Conservation (phyloP, 2,888 invertebrate genomes). For the Lasioglossum malachurum region DNA sequence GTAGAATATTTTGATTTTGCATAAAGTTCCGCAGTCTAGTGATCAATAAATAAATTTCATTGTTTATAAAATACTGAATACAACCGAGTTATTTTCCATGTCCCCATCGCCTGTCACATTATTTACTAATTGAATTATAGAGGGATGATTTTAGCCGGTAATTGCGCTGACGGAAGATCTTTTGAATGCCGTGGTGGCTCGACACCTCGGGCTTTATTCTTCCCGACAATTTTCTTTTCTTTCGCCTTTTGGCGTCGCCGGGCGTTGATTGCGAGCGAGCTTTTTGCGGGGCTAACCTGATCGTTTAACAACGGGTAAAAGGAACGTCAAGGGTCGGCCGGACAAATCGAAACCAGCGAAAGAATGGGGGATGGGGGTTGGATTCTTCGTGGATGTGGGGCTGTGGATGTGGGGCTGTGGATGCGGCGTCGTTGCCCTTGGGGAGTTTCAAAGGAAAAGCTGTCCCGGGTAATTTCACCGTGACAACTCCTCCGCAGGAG, state of each 20-base stretch:
- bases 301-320: constrained; percentile 71
- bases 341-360: constrained; percentile 13
- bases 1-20: no score
- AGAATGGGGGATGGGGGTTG: constrained; percentile 10
- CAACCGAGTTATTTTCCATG: no score
- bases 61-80: no score
- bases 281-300: constrained; percentile 74
- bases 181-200: not conserved
- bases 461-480: constrained; percentile 56
- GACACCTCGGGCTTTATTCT: not conserved
- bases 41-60: no score
- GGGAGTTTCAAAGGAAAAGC: constrained; percentile 55
- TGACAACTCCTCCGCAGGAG: constrained; percentile 26
- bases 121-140: not conserved
- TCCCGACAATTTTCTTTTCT: constrained; percentile 24
- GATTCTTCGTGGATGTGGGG: not conserved
- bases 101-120: no score
- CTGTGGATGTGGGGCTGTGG: constrained; percentile 24
- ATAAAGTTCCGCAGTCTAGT: no score
- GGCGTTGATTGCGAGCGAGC: constrained; percentile 76
- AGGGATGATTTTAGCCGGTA: not conserved
- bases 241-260: constrained; percentile 18
- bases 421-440: constrained; percentile 42
- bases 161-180: not conserved
- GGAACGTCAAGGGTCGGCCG: constrained; percentile 15